These are phyloP conservation scores for Anthoptus insignis DNA, from an alignment of 2,888 invertebrate genomes.

Conservation along the genomic window DNA sequence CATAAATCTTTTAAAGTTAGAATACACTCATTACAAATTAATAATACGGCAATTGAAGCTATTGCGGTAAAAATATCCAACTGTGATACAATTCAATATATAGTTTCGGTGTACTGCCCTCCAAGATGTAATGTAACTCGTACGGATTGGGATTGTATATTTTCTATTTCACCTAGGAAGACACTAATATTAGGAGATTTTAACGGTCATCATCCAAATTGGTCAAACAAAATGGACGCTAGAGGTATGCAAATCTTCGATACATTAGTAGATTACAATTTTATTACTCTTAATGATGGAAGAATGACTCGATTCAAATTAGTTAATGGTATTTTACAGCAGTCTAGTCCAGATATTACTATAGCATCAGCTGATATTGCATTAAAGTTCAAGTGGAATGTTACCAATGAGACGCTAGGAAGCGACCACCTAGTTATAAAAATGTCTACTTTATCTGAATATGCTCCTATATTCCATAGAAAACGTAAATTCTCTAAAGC, in stretches of 20 bases:
- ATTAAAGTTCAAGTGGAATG: slow-evolving; percentile 33
- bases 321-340: slow-evolving; percentile 38
- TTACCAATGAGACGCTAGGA: slow-evolving; percentile 41
- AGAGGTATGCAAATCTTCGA: slow-evolving; percentile 46
- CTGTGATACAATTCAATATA: slow-evolving; percentile 4
- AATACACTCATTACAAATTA: not conserved
- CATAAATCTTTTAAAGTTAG: slow-evolving; percentile 3
- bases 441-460: not conserved
- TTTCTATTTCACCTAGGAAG: not conserved
- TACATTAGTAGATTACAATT: slow-evolving; percentile 24
- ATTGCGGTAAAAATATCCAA: slow-evolving; percentile 26
- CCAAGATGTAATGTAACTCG: not conserved
- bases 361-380: slow-evolving; percentile 36
- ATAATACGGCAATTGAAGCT: slow-evolving; percentile 21
- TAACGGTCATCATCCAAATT: slow-evolving; percentile 48
- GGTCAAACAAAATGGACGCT: slow-evolving; percentile 45
- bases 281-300: slow-evolving; percentile 39
- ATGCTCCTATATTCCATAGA: not conserved
- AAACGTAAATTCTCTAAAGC: slow-evolving; percentile 14
- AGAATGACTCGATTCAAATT: slow-evolving; percentile 36
- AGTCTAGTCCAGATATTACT: slow-evolving; percentile 45
- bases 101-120: slow-evolving; percentile 34
- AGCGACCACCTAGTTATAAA: slow-evolving; percentile 38
- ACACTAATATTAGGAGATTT: slow-evolving; percentile 34
- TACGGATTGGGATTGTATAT: slow-evolving; percentile 32